Percentiles rank a stretch among this genome's conserved stretches.
These are phyloP conservation scores for Isichthys henryi DNA, from an alignment of 2,113 vertebrate genomes.

Conservation along the genomic window DNA sequence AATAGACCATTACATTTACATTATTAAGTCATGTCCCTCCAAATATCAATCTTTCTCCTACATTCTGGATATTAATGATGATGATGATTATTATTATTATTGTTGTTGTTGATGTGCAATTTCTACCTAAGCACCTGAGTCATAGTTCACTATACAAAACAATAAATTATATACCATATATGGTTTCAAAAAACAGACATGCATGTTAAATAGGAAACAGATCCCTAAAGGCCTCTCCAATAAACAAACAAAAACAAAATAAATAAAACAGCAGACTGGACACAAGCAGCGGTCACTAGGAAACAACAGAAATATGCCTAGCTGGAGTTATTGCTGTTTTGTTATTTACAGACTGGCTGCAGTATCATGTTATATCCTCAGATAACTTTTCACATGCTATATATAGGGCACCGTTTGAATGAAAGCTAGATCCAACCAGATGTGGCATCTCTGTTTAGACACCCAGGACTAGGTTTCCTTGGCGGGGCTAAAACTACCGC, in stretches of 20 bases:
- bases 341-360: background rate
- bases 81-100: background rate
- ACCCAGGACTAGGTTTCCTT: background rate
- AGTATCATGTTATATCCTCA: constrained; percentile 14
- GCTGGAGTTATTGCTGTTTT: background rate
- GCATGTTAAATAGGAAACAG: background rate
- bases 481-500: background rate
- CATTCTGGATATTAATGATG: background rate
- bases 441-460: background rate
- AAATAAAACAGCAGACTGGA: background rate
- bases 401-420: constrained; percentile 6
- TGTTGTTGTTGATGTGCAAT: background rate
- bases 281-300: constrained; percentile 4
- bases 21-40: background rate
- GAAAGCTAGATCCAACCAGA: background rate
- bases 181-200: background rate
- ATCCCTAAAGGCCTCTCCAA: background rate
- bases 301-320: constrained; percentile 6
- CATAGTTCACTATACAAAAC: background rate
- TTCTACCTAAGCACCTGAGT: background rate
- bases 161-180: background rate
- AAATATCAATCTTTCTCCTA: background rate
- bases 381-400: constrained; percentile 2
- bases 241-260: constrained; percentile 1
- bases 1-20: background rate